phyloP scores from a whole-genome alignment of 64 coral and sea anemone species.

The Porites lutea region DNA sequence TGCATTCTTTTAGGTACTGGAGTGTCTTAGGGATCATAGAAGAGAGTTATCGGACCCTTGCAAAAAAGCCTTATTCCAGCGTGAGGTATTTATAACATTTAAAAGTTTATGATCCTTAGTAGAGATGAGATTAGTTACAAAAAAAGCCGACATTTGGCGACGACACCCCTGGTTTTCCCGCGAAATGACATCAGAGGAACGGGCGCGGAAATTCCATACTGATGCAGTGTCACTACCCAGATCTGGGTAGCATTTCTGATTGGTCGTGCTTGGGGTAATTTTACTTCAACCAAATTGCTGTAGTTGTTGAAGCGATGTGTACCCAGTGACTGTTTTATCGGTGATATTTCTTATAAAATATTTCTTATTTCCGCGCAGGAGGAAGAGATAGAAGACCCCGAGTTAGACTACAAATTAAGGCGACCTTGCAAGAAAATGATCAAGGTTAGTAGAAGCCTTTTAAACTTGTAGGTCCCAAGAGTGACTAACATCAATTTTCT shows the following conservation, averaged over 20 bases:
- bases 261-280: too few species aligned
- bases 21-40: conserved; percentile 73
- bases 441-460: conserved; percentile 23
- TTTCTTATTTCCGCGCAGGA: conserved; percentile 30
- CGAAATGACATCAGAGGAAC: too few species aligned
- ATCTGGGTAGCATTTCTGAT: too few species aligned
- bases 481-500: too few species aligned
- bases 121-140: too few species aligned
- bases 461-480: not conserved
- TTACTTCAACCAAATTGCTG: too few species aligned
- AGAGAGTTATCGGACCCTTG: conserved; percentile 41
- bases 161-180: too few species aligned
- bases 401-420: conserved; percentile 64
- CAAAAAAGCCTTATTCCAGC: conserved; percentile 40
- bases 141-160: too few species aligned
- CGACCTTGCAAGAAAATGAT: conserved; percentile 70
- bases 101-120: too few species aligned
- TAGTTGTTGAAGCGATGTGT: not conserved
- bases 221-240: too few species aligned
- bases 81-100: conserved; percentile 48
- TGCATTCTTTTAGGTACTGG: conserved; percentile 55
- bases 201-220: too few species aligned
- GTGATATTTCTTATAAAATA: not conserved
- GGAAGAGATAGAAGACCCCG: conserved; percentile 74
- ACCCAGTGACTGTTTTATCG: not conserved